Evolutionary conservation across 1,140 invertebrate species (phyloP).

Genomic region (Drosophila paulistorum): DNA sequence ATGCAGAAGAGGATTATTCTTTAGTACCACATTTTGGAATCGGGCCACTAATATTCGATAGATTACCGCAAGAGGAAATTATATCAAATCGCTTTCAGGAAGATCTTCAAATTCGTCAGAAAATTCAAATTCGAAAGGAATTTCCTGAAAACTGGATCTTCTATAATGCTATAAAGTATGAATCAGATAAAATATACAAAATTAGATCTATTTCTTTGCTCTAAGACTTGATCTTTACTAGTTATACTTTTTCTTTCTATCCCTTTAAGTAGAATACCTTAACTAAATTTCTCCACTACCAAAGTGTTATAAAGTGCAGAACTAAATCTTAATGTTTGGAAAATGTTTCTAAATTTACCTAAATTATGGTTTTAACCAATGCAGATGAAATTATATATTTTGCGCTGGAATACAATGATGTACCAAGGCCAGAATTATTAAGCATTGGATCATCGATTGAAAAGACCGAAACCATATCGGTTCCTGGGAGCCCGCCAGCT

Average conservation of each 20-base stretch:
- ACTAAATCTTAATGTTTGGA: not conserved
- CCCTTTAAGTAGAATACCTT: no score
- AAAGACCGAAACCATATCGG: not conserved
- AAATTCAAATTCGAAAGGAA: slow-evolving; percentile 13
- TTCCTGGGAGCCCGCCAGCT: not conserved
- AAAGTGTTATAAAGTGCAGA: no score
- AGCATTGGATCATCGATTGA: not conserved
- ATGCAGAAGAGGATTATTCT: no score
- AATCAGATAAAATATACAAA: not conserved
- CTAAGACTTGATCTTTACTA: not conserved
- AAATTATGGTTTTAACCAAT: not conserved
- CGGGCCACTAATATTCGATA: not conserved
- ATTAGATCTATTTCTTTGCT: not conserved
- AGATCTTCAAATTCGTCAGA: not conserved
- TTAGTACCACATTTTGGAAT: not conserved
- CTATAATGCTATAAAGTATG: slow-evolving; percentile 50
- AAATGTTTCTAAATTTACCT: not conserved
- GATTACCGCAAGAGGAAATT: not conserved
- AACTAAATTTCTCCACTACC: no score
- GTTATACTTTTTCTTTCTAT: no score
- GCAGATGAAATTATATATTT: slow-evolving; percentile 4
- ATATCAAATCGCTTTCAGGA: not conserved
- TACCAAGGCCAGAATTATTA: not conserved
- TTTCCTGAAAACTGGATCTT: slow-evolving; percentile 46
- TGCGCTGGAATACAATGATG: not conserved